Evolutionary conservation across 2,113 vertebrate genomes (phyloP).

Genomic region (Herpailurus yagouaroundi): DNA sequence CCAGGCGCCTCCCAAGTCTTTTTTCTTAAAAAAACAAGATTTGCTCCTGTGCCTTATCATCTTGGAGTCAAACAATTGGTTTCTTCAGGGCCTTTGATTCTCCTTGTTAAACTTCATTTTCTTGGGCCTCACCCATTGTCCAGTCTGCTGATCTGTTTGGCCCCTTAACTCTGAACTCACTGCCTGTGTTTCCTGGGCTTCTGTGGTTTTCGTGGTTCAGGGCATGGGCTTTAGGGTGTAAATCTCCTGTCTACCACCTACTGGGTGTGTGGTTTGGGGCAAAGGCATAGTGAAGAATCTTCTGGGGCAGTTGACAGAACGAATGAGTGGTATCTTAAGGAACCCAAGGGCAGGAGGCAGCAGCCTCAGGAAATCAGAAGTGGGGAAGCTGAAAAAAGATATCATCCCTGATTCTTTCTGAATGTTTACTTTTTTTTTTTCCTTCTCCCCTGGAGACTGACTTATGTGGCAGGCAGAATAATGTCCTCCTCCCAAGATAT

Average conservation of each 20-base stretch:
- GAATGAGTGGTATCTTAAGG: background rate
- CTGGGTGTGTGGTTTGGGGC: background rate
- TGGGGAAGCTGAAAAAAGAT: background rate
- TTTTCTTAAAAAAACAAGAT: background rate
- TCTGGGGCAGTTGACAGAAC: background rate
- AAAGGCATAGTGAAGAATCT: background rate
- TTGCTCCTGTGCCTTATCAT: background rate
- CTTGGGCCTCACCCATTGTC: background rate
- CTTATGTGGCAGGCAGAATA: background rate
- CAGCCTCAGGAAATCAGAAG: background rate
- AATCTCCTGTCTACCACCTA: background rate
- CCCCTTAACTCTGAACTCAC: background rate
- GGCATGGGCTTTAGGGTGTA: background rate
- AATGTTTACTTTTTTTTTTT: background rate
- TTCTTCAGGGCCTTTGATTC: background rate
- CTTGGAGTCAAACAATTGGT: background rate
- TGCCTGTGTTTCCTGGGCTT: background rate
- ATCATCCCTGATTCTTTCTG: background rate
- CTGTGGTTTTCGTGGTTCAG: background rate
- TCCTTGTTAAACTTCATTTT: background rate
- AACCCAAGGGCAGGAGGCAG: background rate
- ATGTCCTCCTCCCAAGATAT: background rate
- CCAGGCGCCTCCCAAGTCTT: background rate
- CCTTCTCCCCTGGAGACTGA: background rate
- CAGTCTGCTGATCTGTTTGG: background rate